These are phyloP conservation scores for Prosapia bicincta DNA, from an alignment of 2,888 invertebrate genomes.

Conservation along the genomic window DNA sequence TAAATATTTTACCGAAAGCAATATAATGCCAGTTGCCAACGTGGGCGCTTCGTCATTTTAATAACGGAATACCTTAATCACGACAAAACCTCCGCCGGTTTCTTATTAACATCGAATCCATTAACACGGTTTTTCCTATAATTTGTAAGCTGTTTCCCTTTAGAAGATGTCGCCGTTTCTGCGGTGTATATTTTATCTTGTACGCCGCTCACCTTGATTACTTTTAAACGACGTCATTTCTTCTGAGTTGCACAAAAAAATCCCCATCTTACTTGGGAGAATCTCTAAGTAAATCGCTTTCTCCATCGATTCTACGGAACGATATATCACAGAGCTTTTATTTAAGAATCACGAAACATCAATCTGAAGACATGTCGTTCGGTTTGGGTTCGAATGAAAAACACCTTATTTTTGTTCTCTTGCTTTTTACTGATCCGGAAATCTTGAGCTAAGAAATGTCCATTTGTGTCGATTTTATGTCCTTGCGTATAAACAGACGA, in stretches of 20 bases:
- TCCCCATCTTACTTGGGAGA: not conserved
- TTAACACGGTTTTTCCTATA: not conserved
- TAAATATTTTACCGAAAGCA: too few species aligned
- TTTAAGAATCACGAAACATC: not conserved
- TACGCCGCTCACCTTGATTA: not conserved
- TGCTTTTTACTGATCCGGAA: not conserved
- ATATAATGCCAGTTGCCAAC: too few species aligned
- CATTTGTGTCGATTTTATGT: too few species aligned
- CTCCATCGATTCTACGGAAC: not conserved
- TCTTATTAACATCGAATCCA: not conserved
- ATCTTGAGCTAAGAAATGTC: not conserved
- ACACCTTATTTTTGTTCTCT: not conserved
- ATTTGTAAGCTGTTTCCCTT: not conserved
- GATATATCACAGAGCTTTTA: not conserved
- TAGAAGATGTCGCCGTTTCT: not conserved
- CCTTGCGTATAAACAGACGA: too few species aligned
- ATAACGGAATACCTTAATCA: too few species aligned
- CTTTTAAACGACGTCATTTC: not conserved
- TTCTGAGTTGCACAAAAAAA: not conserved
- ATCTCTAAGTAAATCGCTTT: not conserved
- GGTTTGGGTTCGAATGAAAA: not conserved
- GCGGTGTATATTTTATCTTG: not conserved
- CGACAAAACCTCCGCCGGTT: too few species aligned
- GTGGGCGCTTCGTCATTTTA: too few species aligned
- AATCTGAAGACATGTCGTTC: too few species aligned